These are phyloP conservation scores for Drosophila merina DNA, from an alignment of 2,888 invertebrate genomes.

Conservation along the genomic window DNA sequence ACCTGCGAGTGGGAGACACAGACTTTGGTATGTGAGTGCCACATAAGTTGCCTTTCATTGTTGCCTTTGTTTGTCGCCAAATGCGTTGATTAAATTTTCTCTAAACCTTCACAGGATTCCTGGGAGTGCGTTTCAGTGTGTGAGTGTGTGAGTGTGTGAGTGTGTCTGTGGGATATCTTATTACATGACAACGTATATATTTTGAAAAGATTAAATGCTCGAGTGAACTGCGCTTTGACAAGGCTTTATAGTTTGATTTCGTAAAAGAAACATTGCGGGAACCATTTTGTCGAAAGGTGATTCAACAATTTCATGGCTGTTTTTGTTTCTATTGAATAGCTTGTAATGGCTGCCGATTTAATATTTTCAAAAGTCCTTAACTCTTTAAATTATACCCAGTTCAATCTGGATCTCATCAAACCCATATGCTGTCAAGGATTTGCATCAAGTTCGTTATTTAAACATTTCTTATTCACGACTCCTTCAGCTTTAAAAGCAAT, in stretches of 20 bases:
- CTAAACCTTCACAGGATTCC: slow-evolving; percentile 23
- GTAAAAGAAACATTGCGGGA: slow-evolving; percentile 4
- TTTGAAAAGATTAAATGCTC: slow-evolving; percentile 58
- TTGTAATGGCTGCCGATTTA: neutral
- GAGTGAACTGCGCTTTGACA: slow-evolving; percentile 52
- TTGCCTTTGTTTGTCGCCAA: slow-evolving; percentile 58
- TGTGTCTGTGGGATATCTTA: slow-evolving; percentile 28
- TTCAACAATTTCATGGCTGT: slow-evolving; percentile 15
- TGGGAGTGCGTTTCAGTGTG: neutral
- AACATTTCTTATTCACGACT: slow-evolving; percentile 45
- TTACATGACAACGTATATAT: slow-evolving; percentile 45
- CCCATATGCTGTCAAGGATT: slow-evolving; percentile 26
- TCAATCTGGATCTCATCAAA: slow-evolving; percentile 29
- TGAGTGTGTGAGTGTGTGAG: slow-evolving; percentile 10
- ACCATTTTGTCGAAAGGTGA: slow-evolving; percentile 29
- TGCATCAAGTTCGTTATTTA: slow-evolving; percentile 37
- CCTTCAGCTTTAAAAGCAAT: slow-evolving; percentile 64
- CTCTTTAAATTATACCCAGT: slow-evolving; percentile 6
- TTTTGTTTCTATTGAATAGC: slow-evolving; percentile 13
- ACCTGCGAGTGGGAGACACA: slow-evolving; percentile 22
- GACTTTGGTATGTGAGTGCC: slow-evolving; percentile 21
- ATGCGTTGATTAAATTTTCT: slow-evolving; percentile 75
- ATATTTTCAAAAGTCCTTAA: neutral
- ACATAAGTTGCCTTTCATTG: slow-evolving; percentile 43
- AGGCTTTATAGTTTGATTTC: slow-evolving; percentile 44